Conservation (phyloP, 2,888 invertebrate genomes). For the Tuberolachnus salignus region DNA sequence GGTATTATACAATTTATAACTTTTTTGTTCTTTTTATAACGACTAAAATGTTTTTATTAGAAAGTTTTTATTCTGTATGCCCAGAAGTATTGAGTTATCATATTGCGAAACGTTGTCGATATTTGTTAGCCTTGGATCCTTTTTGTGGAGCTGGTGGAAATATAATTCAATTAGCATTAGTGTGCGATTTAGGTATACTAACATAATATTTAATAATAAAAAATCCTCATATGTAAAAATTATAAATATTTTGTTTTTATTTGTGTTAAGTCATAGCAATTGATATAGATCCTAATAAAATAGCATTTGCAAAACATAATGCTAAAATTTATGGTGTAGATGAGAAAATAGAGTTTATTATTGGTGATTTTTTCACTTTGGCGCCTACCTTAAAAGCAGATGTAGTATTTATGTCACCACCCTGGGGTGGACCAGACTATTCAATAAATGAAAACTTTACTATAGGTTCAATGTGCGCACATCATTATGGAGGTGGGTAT, state of each 20-base stretch:
- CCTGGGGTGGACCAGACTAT: constrained; percentile 96
- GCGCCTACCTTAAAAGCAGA: constrained; percentile 75
- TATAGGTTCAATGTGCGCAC: constrained; percentile 68
- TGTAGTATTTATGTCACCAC: constrained; percentile 92
- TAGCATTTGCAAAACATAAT: constrained; percentile 88
- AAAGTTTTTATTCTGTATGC: constrained; percentile 99
- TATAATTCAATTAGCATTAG: constrained; percentile 92
- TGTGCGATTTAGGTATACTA: constrained; percentile 75
- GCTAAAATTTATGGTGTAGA: constrained; percentile 87
- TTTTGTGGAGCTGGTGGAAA: constrained; percentile 99
- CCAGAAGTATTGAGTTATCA: constrained; percentile 93
- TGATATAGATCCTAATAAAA: constrained; percentile 91
- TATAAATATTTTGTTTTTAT: neutral
- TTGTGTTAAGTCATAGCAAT: constrained; percentile 81
- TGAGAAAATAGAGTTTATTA: constrained; percentile 88
- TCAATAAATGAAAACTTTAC: constrained; percentile 71
- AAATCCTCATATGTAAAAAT: neutral
- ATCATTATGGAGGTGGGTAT: constrained; percentile 69
- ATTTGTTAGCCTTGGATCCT: constrained; percentile 86
- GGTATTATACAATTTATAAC: constrained; percentile 64
- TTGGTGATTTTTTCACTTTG: constrained; percentile 84
- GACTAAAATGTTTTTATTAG: constrained; percentile 65
- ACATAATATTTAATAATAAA: constrained; percentile 48
- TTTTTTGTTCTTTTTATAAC: neutral
- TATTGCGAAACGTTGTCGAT: constrained; percentile 81